phyloP scores from a whole-genome alignment of 2,888 invertebrate species.

The Meiosimyza decipiens region DNA sequence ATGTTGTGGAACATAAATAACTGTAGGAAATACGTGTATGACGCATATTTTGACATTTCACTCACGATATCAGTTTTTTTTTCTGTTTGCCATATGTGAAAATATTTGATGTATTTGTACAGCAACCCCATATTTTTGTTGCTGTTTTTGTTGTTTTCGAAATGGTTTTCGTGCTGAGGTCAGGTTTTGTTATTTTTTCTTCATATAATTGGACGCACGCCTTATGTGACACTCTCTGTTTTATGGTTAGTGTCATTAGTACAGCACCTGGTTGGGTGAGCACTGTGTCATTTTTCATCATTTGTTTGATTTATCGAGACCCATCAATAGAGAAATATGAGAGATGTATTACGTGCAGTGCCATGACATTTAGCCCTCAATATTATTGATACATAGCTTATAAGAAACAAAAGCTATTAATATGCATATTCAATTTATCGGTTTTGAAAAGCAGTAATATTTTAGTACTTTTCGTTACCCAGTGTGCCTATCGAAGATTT shows the following conservation, averaged over 20 bases:
- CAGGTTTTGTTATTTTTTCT: background rate
- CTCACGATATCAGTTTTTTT: background rate
- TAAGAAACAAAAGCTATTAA: background rate
- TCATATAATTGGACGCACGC: conserved; percentile 16
- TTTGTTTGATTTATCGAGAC: conserved; percentile 49
- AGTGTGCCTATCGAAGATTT: too few species aligned
- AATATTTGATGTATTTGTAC: background rate
- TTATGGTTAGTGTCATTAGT: conserved; percentile 26
- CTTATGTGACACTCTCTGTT: conserved; percentile 7
- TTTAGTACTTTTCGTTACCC: too few species aligned
- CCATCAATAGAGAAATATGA: conserved; percentile 47
- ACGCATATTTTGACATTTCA: conserved; percentile 25
- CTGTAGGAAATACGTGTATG: background rate
- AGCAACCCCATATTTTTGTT: background rate
- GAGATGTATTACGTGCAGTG: background rate
- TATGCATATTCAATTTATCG: too few species aligned
- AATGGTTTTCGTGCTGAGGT: background rate
- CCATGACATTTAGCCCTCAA: conserved; percentile 32
- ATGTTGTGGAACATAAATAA: conserved; percentile 12
- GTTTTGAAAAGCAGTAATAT: too few species aligned
- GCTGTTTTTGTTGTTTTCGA: background rate
- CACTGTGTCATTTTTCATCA: conserved; percentile 49
- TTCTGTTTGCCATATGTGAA: background rate
- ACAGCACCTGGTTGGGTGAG: background rate
- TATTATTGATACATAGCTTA: conserved; percentile 17